Evolutionary conservation across 1,140 invertebrate genomes (phyloP), one percentile per base, ranked within the genome.

Genomic region (Hycleus cichorii): DNA sequence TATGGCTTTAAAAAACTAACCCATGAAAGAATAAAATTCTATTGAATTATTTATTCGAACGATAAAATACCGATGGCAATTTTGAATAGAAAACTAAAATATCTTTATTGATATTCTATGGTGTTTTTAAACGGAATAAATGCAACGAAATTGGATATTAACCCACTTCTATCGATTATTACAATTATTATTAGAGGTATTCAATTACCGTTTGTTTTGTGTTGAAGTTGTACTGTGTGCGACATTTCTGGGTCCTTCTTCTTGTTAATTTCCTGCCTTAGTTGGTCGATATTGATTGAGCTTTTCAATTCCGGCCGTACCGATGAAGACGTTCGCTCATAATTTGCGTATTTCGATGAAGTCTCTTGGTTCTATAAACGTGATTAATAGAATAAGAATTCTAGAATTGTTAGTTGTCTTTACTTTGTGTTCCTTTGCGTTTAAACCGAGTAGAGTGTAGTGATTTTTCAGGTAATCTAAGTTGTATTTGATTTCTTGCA

Each of bases 401-500:
- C 18, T 18, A 18, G 18, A 18, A 18, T 18, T 18, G 18, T 18
- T 18, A 1, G 18, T 18, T 18, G 0, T 18, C 18, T 18, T 32
- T 32, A 32, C 32, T 32, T 32, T 48, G n/a, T 55, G 53, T 26
- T 69, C 64, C 49, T 61, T 54, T n/a, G 60, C 47, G 12, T 67
- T 67, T 11, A 72, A 47, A 32, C 76, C 56, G 52, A 77, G 75
- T 59, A 80, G 77, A 4, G 75, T 71, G 66, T 86, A 87, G 58
- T 85, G 83, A 1, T 75, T 76, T 61, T 83, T 80, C 26, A 88
- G 67, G 63, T 81, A 81, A 55, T 86, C 83, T 49, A 88, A 79
- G 59, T 85, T 84, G 59, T 79, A 77, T 63, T 85, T 86, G 46
- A 89, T 86, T 60, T 87, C 84, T 70, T 87, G 82, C 10, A 89